Conservation (phyloP, 2,888 invertebrate genomes). For the Lycophotia porphyrea region DNA sequence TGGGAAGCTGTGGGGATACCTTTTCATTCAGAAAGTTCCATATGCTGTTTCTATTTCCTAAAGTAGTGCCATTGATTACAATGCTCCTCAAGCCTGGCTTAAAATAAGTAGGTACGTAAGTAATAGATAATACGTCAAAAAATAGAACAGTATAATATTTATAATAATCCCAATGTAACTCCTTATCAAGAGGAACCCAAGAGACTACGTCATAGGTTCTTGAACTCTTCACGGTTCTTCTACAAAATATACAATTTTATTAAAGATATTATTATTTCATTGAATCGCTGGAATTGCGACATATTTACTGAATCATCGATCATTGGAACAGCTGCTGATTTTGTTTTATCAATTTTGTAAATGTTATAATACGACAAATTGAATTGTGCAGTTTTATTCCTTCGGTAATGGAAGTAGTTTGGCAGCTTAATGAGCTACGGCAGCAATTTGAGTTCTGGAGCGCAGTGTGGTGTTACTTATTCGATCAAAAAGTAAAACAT, state of each 20-base stretch:
- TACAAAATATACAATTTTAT: slow-evolving; percentile 20
- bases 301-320: slow-evolving; percentile 55
- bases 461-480: too few relatives aligned
- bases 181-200: slow-evolving; percentile 42
- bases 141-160: slow-evolving; percentile 9
- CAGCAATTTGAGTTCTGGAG: too few relatives aligned
- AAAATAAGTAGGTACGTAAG: background rate
- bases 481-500: too few relatives aligned
- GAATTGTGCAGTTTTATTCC: slow-evolving; percentile 15
- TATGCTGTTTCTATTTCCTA: background rate
- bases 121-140: slow-evolving; percentile 10
- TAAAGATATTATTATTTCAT: slow-evolving; percentile 41
- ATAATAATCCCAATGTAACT: slow-evolving; percentile 21
- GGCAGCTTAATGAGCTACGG: too few relatives aligned
- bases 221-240: slow-evolving; percentile 40
- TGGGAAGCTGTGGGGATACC: background rate
- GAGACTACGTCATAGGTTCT: slow-evolving; percentile 52
- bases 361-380: background rate
- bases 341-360: slow-evolving; percentile 36
- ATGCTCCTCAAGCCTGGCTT: slow-evolving; percentile 14
- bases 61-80: background rate
- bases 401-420: background rate
- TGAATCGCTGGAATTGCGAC: slow-evolving; percentile 46
- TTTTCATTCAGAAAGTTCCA: background rate
- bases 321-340: slow-evolving; percentile 48